Percentiles rank a stretch among this genome's conserved stretches.
Conservation (phyloP, 2,797 vertebrate species). For the Mormyrus hasselquistii region DNA sequence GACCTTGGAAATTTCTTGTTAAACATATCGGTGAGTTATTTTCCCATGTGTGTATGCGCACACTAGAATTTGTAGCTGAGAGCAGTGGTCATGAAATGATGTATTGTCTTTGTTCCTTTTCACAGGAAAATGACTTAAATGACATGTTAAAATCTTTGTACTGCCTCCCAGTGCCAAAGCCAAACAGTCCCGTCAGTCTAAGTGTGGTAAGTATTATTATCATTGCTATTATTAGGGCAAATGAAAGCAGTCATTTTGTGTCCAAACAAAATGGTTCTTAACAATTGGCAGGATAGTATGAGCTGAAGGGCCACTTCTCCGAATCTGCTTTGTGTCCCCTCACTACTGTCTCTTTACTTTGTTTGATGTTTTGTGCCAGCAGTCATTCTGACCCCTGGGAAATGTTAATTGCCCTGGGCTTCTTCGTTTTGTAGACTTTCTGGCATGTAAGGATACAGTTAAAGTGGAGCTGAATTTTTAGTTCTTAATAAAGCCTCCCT, state of each 20-base stretch:
- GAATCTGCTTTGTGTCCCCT: not conserved
- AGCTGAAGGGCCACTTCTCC: conserved; percentile 45
- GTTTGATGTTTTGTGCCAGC: not conserved
- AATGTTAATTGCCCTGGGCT: not conserved
- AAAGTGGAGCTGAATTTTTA: not conserved
- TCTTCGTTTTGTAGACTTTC: conserved; percentile 22
- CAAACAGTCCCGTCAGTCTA: conserved; percentile 80
- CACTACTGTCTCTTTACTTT: conserved; percentile 10
- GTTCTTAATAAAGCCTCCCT: not conserved
- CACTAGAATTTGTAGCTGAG: conserved; percentile 31
- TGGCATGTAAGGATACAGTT: not conserved
- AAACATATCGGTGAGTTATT: conserved; percentile 51
- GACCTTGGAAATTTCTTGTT: conserved; percentile 59
- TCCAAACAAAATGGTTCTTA: not conserved
- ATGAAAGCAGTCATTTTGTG: not conserved
- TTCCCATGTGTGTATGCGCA: conserved; percentile 48
- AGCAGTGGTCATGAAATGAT: conserved; percentile 38
- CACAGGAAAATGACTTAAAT: conserved; percentile 85
- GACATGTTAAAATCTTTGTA: conserved; percentile 85
- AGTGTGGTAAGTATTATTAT: conserved; percentile 77
- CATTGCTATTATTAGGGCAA: not conserved
- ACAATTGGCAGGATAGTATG: conserved; percentile 34
- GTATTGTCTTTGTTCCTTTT: conserved; percentile 28
- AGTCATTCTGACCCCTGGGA: not conserved
- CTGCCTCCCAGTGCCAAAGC: conserved; percentile 83